Conservation (phyloP, 2,888 invertebrate genomes). For the Embidobia sp. region DNA sequence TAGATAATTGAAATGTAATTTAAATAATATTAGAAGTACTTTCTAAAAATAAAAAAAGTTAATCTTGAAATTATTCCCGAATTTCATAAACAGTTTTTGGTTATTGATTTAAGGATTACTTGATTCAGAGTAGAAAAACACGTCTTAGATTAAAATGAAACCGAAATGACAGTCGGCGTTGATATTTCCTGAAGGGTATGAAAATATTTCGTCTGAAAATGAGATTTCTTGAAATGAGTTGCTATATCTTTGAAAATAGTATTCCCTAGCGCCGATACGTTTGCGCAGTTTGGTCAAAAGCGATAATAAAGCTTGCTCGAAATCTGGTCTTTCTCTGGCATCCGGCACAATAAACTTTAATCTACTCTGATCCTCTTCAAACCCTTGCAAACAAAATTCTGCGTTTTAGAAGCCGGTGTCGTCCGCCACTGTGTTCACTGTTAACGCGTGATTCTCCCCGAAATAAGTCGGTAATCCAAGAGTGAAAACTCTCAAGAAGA, state of each 20-base stretch:
- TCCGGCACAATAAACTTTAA: slow-evolving; percentile 67
- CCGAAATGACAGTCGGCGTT: too few species aligned
- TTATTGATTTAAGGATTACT: too few species aligned
- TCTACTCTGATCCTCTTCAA: slow-evolving; percentile 68
- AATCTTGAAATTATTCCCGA: too few species aligned
- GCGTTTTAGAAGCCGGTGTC: slow-evolving; percentile 53
- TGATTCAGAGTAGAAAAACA: too few species aligned
- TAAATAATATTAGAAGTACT: too few species aligned
- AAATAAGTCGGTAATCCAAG: slow-evolving; percentile 57
- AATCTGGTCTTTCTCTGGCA: slow-evolving; percentile 52
- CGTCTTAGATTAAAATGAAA: too few species aligned
- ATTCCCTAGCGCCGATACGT: slow-evolving; percentile 9
- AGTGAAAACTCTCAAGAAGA: slow-evolving; percentile 32
- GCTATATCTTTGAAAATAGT: slow-evolving; percentile 7
- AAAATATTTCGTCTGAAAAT: background rate
- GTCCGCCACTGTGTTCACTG: slow-evolving; percentile 28
- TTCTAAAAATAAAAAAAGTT: too few species aligned
- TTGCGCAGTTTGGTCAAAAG: slow-evolving; percentile 27
- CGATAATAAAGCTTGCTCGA: slow-evolving; percentile 55
- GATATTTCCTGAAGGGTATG: background rate
- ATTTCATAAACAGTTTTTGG: too few species aligned
- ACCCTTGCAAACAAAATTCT: slow-evolving; percentile 67
- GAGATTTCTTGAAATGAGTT: slow-evolving; percentile 3
- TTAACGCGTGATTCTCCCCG: slow-evolving; percentile 48
- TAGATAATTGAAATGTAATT: slow-evolving; percentile 5